phyloP scores from a whole-genome alignment of 2,888 invertebrate genomes.

The Cylloceria caligata region DNA sequence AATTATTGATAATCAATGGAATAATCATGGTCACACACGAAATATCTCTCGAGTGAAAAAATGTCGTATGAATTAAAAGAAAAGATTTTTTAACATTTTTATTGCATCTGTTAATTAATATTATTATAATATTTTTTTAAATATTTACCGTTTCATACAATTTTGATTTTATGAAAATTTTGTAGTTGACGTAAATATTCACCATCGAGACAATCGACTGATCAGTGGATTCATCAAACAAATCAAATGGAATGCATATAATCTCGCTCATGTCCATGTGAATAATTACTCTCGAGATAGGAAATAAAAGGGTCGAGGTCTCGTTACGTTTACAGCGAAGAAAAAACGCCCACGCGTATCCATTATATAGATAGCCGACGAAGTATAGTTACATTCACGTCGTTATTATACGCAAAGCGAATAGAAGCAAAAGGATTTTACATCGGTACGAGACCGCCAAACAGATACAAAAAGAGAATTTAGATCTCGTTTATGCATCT shows the following conservation, averaged over 20 bases:
- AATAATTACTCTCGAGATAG: slow-evolving; percentile 48
- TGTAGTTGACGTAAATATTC: not conserved
- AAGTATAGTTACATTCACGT: slow-evolving; percentile 23
- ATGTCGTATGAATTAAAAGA: no score
- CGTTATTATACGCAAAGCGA: slow-evolving; percentile 40
- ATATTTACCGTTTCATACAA: not conserved
- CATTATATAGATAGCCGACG: not conserved
- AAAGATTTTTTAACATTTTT: no score
- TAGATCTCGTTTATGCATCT: slow-evolving; percentile 55
- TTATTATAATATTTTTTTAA: not conserved
- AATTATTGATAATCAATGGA: no score
- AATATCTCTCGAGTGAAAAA: no score
- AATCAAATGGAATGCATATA: slow-evolving; percentile 6
- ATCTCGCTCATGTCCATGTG: not conserved
- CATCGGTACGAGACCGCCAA: slow-evolving; percentile 1
- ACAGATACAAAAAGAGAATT: slow-evolving; percentile 54
- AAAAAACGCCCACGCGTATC: slow-evolving; percentile 20
- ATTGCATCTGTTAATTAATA: no score
- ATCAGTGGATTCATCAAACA: not conserved
- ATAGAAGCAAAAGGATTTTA: slow-evolving; percentile 49
- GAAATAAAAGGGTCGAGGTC: slow-evolving; percentile 42
- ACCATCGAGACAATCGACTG: not conserved
- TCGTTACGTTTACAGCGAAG: slow-evolving; percentile 30
- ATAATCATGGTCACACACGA: no score
- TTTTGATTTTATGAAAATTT: not conserved